phyloP scores from a whole-genome alignment of 2,113 vertebrate species.

The Ranitomeya variabilis region DNA sequence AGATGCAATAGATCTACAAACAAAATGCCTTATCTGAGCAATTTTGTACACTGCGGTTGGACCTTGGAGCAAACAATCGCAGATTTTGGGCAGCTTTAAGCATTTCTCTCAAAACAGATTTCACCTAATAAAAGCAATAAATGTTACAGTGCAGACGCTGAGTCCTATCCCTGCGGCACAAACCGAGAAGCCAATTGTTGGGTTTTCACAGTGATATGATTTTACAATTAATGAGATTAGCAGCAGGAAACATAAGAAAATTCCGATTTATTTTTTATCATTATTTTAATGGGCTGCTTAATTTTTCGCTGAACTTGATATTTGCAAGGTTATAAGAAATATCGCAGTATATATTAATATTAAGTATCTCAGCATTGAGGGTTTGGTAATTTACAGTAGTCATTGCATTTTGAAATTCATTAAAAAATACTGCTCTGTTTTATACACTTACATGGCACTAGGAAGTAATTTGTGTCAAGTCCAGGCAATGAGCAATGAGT shows the following conservation, averaged over 20 bases:
- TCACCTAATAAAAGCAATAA: constrained; percentile 44
- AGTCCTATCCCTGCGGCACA: constrained; percentile 16
- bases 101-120: constrained; percentile 37
- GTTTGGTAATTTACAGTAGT: background rate
- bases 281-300: constrained; percentile 28
- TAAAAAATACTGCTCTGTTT: background rate
- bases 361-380: background rate
- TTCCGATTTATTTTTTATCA: constrained; percentile 22
- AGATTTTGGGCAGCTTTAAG: background rate
- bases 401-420: background rate
- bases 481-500: background rate
- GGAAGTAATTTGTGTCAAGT: constrained; percentile 16
- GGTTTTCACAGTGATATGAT: constrained; percentile 36
- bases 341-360: constrained; percentile 11
- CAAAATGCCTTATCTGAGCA: background rate
- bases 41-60: background rate
- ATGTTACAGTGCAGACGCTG: constrained; percentile 9
- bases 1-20: constrained; percentile 3
- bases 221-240: constrained; percentile 49
- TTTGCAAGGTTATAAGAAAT: constrained; percentile 12
- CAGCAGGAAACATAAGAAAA: constrained; percentile 29
- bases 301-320: constrained; percentile 25
- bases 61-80: background rate
- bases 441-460: constrained; percentile 6
- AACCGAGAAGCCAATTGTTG: constrained; percentile 29